phyloP scores from a whole-genome alignment of 2,888 invertebrate species.

The Teinopalpus imperialis region DNA sequence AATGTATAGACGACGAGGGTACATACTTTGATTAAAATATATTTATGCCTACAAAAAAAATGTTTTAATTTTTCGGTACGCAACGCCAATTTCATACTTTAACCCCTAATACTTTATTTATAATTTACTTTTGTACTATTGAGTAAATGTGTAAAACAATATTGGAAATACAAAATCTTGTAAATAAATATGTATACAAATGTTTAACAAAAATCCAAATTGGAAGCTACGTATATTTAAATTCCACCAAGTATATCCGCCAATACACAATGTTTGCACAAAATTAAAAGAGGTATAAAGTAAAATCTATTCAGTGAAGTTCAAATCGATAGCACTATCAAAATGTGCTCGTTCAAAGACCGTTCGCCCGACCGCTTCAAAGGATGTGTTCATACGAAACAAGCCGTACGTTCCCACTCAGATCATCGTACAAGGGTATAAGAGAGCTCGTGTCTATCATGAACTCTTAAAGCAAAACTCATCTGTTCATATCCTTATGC shows the following conservation, averaged over 20 bases:
- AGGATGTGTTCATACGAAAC: constrained; percentile 58
- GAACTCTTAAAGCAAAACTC: constrained; percentile 42
- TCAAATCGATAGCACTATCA: constrained; percentile 71
- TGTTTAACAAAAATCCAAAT: no score
- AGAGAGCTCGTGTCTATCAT: constrained; percentile 28
- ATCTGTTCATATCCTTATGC: constrained; percentile 46
- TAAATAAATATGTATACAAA: no score
- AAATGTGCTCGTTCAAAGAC: constrained; percentile 71
- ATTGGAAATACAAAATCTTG: no score
- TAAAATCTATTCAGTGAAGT: constrained; percentile 63
- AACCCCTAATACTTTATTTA: no score
- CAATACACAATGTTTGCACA: constrained; percentile 5
- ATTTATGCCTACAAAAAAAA: no score
- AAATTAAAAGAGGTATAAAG: constrained; percentile 40
- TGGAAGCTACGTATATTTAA: no score
- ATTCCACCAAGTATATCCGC: neutral
- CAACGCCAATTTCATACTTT: no score
- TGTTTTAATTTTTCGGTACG: no score
- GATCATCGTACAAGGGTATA: constrained; percentile 57
- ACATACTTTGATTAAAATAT: no score
- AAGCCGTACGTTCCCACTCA: constrained; percentile 64
- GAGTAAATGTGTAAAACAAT: no score
- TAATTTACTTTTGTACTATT: no score
- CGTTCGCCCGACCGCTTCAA: constrained; percentile 54
- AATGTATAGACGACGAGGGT: no score